Base-by-base conservation (phyloP, 2,888 invertebrate species). In the Habroteleia sp. region DNA sequence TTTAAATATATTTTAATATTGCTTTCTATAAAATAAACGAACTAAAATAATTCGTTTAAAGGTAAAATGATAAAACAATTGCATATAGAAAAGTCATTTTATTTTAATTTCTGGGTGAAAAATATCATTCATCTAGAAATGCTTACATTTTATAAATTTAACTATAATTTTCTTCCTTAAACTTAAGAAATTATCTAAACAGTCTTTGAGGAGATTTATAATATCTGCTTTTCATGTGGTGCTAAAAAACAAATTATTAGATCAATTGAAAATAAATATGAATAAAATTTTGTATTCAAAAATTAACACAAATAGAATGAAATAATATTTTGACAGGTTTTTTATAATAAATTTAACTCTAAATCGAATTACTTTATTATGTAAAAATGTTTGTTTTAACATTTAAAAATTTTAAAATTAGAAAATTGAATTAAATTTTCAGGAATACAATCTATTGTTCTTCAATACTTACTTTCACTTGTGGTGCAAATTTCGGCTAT, bases 381-480 rank as follows among this genome's bases (percentile, higher is more conserved):
- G 42, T n/a, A 54, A 66, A 65, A 46, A 46, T 3, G n/a, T 13
- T 48, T n/a, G 29, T 27, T 6, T 4, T 44, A 16, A 14, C 33
- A 62, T 39, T 14, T 48, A 39, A 20, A 11, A 63, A 35, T 42
- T 17, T 35, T 63, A 52, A n/a, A n/a, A n/a, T n/a, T n/a, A 41
- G 14, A 50, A 63, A 52, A 31, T 23, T 29, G 11, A 42, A 52
- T 31, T 29, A 33, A 8, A 31, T 33, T 31, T 39, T 39, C 17
- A 10, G 1, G 5, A 11, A 39, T n/a, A 20, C 13, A 29, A 37
- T 39, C 20, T 3, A 3, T 16, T 7, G 23, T 35, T 7, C 29
- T 5, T 65, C 25, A 69, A 63, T 69, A 60, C 66, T 68, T 63
- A 65, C 63, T 73, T 56, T 76, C 73, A 41, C 54, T 63, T n/a